Evolutionary conservation across 2,113 vertebrate species (phyloP).

Genomic region (Anguilla japonica): DNA sequence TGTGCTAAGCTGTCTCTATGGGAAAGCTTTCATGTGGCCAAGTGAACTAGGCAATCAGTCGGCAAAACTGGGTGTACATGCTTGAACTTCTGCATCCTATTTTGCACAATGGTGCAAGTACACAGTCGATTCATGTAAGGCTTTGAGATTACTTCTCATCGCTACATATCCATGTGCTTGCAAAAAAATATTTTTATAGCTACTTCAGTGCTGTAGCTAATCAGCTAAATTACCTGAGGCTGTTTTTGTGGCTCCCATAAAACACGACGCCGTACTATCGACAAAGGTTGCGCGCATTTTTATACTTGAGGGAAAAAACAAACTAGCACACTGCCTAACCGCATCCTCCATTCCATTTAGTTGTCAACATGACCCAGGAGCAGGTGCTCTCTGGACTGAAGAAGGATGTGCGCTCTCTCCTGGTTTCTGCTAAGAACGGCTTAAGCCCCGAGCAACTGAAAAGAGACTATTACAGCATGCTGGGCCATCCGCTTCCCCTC

Average conservation of each 20-base stretch:
- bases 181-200: background rate
- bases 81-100: background rate
- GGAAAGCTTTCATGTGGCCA: background rate
- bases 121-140: too few species aligned
- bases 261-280: too few species aligned
- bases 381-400: slow-evolving; percentile 69
- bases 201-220: too few species aligned
- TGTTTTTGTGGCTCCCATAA: too few species aligned
- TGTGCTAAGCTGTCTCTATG: background rate
- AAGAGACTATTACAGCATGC: slow-evolving; percentile 75
- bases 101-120: background rate
- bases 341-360: background rate
- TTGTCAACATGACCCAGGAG: slow-evolving; percentile 63
- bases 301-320: background rate
- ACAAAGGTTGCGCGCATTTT: background rate
- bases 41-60: background rate
- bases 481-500: slow-evolving; percentile 79
- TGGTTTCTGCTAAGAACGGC: slow-evolving; percentile 78
- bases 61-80: background rate
- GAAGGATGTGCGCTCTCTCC: slow-evolving; percentile 83
- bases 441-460: slow-evolving; percentile 73
- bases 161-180: background rate
- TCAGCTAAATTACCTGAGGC: too few species aligned
- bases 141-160: too few species aligned
- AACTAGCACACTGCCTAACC: background rate